Evolutionary conservation across 2,113 vertebrate species (phyloP).

Genomic region (Prionailurus viverrinus): DNA sequence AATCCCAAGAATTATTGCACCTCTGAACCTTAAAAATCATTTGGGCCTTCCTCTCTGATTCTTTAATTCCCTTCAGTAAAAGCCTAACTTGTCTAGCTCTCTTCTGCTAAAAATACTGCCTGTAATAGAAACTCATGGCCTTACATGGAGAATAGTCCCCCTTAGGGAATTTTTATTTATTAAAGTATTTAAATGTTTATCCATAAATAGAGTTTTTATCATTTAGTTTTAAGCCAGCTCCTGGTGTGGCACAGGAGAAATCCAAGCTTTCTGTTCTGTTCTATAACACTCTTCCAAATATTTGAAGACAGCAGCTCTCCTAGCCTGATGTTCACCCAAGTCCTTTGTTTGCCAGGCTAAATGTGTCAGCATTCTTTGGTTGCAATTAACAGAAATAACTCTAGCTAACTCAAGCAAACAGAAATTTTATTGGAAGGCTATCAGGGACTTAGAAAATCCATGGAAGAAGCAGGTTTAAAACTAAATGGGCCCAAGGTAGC

Average conservation of each 20-base stretch:
- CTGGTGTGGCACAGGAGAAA: background rate
- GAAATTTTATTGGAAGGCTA: background rate
- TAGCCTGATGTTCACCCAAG: background rate
- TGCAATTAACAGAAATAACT: constrained; percentile 36
- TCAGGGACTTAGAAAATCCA: background rate
- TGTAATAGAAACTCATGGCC: background rate
- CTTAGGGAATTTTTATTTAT: background rate
- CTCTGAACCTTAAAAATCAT: background rate
- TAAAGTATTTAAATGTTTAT: background rate
- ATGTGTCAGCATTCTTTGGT: background rate
- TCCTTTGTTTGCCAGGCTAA: background rate
- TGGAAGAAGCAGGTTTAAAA: constrained; percentile 36
- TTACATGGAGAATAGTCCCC: background rate
- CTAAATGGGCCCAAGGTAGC: background rate
- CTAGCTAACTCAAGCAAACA: constrained; percentile 31
- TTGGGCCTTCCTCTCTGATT: background rate
- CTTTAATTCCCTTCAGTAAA: background rate
- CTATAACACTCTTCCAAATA: background rate
- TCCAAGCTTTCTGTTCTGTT: background rate
- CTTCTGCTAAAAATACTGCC: background rate
- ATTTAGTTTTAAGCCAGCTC: background rate
- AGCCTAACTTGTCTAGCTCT: background rate
- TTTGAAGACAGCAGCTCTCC: background rate
- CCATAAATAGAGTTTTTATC: background rate
- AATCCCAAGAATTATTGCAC: background rate